phyloP scores from a whole-genome alignment of 2,888 invertebrate species.

The Pheosia gnoma region DNA sequence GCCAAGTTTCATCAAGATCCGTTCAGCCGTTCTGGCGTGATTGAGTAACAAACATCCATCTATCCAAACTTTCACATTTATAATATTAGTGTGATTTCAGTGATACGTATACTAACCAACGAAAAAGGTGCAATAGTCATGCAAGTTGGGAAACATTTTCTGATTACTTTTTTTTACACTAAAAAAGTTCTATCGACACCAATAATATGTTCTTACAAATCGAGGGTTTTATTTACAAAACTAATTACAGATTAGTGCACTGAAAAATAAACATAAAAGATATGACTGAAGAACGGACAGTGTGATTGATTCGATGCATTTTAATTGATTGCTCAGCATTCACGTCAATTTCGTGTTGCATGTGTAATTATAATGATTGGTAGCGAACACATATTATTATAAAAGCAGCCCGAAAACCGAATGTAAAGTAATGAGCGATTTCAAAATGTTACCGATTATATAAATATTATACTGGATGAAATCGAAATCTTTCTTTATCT shows the following conservation, averaged over 20 bases:
- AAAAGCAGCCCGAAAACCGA: slow-evolving; percentile 34
- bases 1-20: too few relatives aligned
- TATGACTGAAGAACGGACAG: slow-evolving; percentile 16
- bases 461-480: slow-evolving; percentile 29
- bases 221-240: slow-evolving; percentile 12
- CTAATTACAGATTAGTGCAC: slow-evolving; percentile 16
- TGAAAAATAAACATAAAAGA: slow-evolving; percentile 17
- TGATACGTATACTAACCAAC: too few relatives aligned
- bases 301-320: slow-evolving; percentile 27
- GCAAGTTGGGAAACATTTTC: too few relatives aligned
- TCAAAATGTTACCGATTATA: slow-evolving; percentile 36
- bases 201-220: slow-evolving; percentile 6
- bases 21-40: too few relatives aligned
- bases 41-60: too few relatives aligned
- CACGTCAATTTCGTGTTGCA: slow-evolving; percentile 28
- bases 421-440: slow-evolving; percentile 47
- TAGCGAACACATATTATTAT: slow-evolving; percentile 17
- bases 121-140: too few relatives aligned
- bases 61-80: too few relatives aligned
- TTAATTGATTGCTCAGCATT: slow-evolving; percentile 35
- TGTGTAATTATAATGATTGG: slow-evolving; percentile 27
- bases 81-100: too few relatives aligned
- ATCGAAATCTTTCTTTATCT: too few relatives aligned
- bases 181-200: background rate
- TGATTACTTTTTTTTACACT: too few relatives aligned